A percentile compares a stretch with the other conserved stretches of the same genome.
Evolutionary conservation across 53 echinoderm and acorn worm species (phyloP).

Genomic region (Henricia sp.): DNA sequence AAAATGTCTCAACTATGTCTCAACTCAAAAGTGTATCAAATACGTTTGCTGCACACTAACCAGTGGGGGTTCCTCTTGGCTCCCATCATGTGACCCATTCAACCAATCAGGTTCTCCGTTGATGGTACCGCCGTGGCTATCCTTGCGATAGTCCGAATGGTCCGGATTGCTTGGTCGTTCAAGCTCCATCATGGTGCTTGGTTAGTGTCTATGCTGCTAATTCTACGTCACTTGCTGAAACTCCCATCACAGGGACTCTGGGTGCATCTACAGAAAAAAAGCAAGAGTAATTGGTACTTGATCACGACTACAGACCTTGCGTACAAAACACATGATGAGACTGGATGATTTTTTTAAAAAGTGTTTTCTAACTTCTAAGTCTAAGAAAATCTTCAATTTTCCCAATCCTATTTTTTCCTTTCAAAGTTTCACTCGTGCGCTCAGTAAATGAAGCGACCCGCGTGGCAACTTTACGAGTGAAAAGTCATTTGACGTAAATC

Average conservation of each 20-base stretch:
- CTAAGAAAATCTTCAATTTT: too few relatives aligned
- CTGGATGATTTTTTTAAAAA: not conserved
- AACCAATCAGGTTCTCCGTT: conserved; percentile 38
- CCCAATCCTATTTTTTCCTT: too few relatives aligned
- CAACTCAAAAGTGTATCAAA: too few relatives aligned
- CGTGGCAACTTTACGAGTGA: too few relatives aligned
- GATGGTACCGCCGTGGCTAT: conserved; percentile 21
- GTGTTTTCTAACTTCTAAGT: too few relatives aligned
- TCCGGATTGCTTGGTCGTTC: not conserved
- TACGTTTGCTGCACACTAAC: not conserved
- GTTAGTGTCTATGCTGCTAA: not conserved
- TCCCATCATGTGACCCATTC: not conserved
- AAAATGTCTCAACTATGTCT: too few relatives aligned
- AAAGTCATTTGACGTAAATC: too few relatives aligned
- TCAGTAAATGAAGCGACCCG: too few relatives aligned
- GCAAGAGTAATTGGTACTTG: not conserved
- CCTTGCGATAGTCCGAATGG: not conserved
- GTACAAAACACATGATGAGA: too few relatives aligned
- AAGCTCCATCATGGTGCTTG: conserved; percentile 15
- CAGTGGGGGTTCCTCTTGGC: not conserved
- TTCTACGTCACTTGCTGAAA: not conserved
- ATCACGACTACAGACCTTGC: too few relatives aligned
- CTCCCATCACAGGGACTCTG: too few relatives aligned
- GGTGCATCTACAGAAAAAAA: not conserved
- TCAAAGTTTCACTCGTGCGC: too few relatives aligned